Evolutionary conservation across 2,888 invertebrate species (phyloP).

Genomic region (Caenorhabditis uteleia): DNA sequence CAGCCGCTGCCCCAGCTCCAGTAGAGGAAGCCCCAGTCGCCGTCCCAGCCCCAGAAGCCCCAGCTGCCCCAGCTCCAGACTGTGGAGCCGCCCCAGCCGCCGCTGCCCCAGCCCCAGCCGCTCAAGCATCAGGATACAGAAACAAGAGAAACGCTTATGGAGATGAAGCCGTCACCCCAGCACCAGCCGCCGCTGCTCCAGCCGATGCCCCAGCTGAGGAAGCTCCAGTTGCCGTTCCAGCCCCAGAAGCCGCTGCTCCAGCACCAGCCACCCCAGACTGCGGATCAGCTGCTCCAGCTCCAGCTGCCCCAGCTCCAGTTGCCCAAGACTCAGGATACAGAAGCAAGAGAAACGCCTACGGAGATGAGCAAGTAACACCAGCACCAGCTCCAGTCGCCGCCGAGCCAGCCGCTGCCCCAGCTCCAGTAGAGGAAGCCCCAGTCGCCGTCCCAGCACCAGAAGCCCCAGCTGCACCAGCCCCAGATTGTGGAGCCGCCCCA

Average conservation of each 20-base stretch:
- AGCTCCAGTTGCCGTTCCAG: conserved; percentile 23
- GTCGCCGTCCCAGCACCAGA: conserved; percentile 10
- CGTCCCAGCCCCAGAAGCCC: conserved; percentile 25
- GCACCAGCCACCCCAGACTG: conserved; percentile 29
- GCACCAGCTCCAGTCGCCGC: conserved; percentile 17
- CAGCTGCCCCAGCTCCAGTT: conserved; percentile 33
- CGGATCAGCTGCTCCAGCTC: conserved; percentile 28
- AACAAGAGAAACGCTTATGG: conserved; percentile 49
- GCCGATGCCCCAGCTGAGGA: conserved; percentile 17
- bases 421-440: conserved; percentile 25
- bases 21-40: conserved; percentile 14
- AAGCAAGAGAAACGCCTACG: conserved; percentile 30
- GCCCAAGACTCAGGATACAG: conserved; percentile 41
- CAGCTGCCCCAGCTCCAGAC: conserved; percentile 31
- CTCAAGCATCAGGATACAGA: conserved; percentile 34
- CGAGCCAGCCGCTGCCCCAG: conserved; percentile 15
- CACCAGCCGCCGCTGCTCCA: conserved; percentile 4
- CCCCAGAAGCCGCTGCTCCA: conserved; percentile 30
- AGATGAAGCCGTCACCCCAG: conserved; percentile 53
- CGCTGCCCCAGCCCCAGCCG: conserved; percentile 27
- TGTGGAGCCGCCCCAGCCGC: conserved; percentile 19
- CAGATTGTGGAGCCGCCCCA: conserved; percentile 31
- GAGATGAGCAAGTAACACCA: conserved; percentile 28
- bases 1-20: conserved; percentile 15
- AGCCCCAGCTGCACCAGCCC: conserved; percentile 11